Base-by-base conservation (phyloP, 2,797 vertebrate species). In the Anas bernieri region DNA sequence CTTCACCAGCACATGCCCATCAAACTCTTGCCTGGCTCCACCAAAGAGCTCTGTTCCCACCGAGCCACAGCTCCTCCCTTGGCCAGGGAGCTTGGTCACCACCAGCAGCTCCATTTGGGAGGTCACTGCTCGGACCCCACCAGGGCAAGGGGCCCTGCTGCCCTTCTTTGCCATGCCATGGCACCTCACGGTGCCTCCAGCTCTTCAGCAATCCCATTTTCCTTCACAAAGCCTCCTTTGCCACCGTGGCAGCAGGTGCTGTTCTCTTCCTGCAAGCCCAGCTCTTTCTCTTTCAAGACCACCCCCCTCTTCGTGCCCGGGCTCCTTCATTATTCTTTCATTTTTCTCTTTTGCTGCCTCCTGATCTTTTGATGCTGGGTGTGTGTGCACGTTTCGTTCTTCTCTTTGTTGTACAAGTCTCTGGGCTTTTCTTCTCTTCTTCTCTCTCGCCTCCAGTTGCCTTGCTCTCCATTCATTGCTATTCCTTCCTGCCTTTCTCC, bases 351-450 rank as follows among this genome's bases (percentile, higher is more conserved):
- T 78, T 61, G 58, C 23, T 64, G 58, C 64, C 70, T 86, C 69
- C 59, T 54, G 26, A 33, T 86, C 78, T 84, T 95, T 93, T 92
- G 84, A 94, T 50, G 87, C 83, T 69, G 5, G 0, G 1, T 64
- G 52, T 50, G 16, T 25, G 26, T 1, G 1, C 41, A 33, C 35
- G 4, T 81, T 73, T 93, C 70, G 12, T 95, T 79, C n/a, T 35
- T 31, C 70, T 39, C 88, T 96, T 96, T 97, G 79, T 94, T 94
- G 79, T 86, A 30, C 33, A 33, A 61, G 30, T 78, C 64, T 78
- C 83, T 35, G 9, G 5, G 13, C 11, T 72, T 86, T 72, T 67
- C 20, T 25, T 59, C 62, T 95, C 64, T 6, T 55, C 43, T 35
- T 68, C 31, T 26, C 9, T 62, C 45, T 31, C 31, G 54, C 30